Conservation (phyloP, 2,888 invertebrate species). For the Piscicola geometra region DNA sequence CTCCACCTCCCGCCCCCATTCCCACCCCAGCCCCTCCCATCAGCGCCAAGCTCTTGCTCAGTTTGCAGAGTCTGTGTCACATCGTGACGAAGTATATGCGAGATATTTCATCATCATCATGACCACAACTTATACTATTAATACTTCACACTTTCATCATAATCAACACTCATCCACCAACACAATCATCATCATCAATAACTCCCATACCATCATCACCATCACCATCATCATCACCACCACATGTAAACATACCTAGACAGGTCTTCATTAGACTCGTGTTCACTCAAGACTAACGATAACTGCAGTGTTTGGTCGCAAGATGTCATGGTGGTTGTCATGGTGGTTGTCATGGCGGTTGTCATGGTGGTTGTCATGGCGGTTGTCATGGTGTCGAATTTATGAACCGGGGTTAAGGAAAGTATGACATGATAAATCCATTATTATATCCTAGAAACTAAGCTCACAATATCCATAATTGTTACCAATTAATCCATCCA, state of each 20-base stretch:
- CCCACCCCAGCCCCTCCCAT: neutral
- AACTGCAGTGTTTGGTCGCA: neutral
- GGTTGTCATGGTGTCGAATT: too few relatives aligned
- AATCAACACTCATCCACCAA: neutral
- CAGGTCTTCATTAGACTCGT: neutral
- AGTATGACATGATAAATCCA: too few relatives aligned
- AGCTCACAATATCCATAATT: too few relatives aligned
- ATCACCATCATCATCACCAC: too few relatives aligned
- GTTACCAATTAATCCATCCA: too few relatives aligned
- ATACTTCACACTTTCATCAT: neutral
- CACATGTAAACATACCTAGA: neutral
- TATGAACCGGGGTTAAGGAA: too few relatives aligned
- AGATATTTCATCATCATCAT: too few relatives aligned
- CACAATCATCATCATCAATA: neutral
- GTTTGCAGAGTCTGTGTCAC: neutral
- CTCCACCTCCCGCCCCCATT: conserved; percentile 1
- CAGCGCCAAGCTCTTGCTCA: neutral
- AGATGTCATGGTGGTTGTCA: neutral
- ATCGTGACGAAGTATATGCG: too few relatives aligned
- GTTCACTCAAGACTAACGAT: neutral
- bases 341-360: neutral
- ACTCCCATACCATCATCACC: too few relatives aligned
- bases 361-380: neutral
- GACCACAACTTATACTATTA: too few relatives aligned
- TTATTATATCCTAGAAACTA: too few relatives aligned